Evolutionary conservation across 2,797 vertebrate genomes (phyloP).

Genomic region (Pipistrellus nathusii): DNA sequence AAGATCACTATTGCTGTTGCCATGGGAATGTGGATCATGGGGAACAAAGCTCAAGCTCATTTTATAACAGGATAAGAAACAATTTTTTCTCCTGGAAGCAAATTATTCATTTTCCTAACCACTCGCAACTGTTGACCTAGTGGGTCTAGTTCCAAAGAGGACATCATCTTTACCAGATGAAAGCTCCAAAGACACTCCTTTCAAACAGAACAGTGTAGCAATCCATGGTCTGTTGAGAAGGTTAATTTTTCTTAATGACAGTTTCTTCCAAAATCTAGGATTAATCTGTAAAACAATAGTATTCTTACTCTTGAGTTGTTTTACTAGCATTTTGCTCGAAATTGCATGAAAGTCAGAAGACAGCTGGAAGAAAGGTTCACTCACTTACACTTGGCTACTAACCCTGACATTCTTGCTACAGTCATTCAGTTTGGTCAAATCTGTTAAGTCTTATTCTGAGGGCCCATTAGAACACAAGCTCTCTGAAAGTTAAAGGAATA

Average conservation of each 20-base stretch:
- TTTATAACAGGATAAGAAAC: constrained; percentile 39
- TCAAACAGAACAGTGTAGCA: neutral
- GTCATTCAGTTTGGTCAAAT: neutral
- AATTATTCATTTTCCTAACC: constrained; percentile 53
- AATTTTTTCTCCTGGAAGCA: neutral
- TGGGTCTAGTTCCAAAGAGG: neutral
- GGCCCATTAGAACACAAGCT: neutral
- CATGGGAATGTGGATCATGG: neutral
- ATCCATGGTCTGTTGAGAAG: neutral
- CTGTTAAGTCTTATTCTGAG: neutral
- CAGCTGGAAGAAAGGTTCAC: neutral
- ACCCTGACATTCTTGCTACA: neutral
- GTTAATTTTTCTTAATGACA: constrained; percentile 29
- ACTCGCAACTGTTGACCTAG: neutral
- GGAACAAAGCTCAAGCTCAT: constrained; percentile 36
- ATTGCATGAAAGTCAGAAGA: neutral
- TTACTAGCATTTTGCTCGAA: neutral
- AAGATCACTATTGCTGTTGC: neutral
- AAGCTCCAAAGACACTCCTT: neutral
- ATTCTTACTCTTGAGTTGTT: neutral
- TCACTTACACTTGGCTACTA: neutral
- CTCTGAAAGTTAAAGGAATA: constrained; percentile 31
- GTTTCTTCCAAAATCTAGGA: constrained; percentile 21
- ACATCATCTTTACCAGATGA: constrained; percentile 21
- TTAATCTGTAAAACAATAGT: neutral